These are phyloP conservation scores for Ficedula albicollis DNA, from an alignment of 2,797 vertebrate species.

Conservation along the genomic window DNA sequence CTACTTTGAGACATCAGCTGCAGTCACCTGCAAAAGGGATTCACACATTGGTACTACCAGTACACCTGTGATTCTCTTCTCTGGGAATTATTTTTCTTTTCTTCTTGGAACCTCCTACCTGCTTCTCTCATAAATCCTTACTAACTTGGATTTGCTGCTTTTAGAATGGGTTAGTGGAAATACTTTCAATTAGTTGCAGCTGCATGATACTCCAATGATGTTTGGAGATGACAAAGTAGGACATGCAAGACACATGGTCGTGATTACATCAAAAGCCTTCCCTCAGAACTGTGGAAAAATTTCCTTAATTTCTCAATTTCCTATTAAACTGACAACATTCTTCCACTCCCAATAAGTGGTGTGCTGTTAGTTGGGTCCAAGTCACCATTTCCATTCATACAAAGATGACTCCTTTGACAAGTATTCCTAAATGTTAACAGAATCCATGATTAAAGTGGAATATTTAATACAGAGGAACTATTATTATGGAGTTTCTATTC, in stretches of 20 bases:
- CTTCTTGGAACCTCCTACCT: neutral
- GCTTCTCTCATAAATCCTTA: neutral
- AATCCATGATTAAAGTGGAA: neutral
- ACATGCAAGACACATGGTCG: neutral
- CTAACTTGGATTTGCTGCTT: fast-evolving
- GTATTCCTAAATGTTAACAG: neutral
- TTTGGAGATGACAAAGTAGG: neutral
- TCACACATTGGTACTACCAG: neutral
- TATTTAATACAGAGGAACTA: neutral
- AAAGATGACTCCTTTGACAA: neutral
- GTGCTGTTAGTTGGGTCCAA: neutral
- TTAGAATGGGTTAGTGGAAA: neutral
- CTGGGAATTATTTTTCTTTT: no score
- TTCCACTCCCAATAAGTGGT: neutral
- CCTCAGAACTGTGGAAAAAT: neutral
- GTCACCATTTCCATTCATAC: neutral
- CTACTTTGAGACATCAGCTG: fast-evolving
- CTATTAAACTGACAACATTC: neutral
- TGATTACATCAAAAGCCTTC: neutral
- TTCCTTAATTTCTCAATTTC: slow-evolving; percentile 18
- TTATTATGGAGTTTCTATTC: neutral
- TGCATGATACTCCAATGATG: neutral
- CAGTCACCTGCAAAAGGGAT: neutral
- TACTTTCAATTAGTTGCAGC: neutral
- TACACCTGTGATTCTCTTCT: neutral